A percentile compares a stretch with the other conserved stretches of the same genome.
Conservation (phyloP, 2,888 invertebrate species). For the Tigriopus californicus region DNA sequence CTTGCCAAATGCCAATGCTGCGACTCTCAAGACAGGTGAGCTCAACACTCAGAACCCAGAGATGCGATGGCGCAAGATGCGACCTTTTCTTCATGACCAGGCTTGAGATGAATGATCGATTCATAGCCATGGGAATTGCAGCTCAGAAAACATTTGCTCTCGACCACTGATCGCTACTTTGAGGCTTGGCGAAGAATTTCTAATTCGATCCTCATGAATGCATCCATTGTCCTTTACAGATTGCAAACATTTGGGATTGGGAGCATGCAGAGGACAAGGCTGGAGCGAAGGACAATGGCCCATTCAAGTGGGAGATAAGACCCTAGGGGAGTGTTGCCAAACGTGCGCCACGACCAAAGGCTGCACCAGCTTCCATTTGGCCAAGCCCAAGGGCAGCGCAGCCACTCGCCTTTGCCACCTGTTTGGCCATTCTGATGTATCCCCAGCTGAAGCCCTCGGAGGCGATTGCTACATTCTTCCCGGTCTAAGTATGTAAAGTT, state of each 20-base stretch:
- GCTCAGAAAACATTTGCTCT: too few species aligned
- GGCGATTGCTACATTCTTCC: conserved; percentile 10
- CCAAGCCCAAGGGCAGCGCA: not conserved
- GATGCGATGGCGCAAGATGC: too few species aligned
- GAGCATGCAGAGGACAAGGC: conserved; percentile 8
- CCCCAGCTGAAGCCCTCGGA: conserved; percentile 3
- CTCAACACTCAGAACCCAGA: too few species aligned
- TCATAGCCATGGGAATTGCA: too few species aligned
- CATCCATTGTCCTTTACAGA: not conserved
- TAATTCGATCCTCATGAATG: too few species aligned
- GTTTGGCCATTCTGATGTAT: conserved; percentile 1
- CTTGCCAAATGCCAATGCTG: too few species aligned
- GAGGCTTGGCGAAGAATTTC: too few species aligned
- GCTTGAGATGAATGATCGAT: too few species aligned
- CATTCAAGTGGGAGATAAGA: not conserved
- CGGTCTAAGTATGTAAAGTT: not conserved
- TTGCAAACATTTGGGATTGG: conserved; percentile 8
- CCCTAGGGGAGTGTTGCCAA: conserved; percentile 3
- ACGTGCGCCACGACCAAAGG: not conserved
- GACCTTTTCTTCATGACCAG: too few species aligned
- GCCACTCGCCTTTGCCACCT: not conserved
- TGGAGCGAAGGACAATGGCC: conserved; percentile 2
- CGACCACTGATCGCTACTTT: too few species aligned
- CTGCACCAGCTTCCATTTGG: conserved; percentile 6
- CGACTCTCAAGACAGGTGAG: too few species aligned